phyloP scores from a whole-genome alignment of 2,888 invertebrate genomes.

The Meganola albula region DNA sequence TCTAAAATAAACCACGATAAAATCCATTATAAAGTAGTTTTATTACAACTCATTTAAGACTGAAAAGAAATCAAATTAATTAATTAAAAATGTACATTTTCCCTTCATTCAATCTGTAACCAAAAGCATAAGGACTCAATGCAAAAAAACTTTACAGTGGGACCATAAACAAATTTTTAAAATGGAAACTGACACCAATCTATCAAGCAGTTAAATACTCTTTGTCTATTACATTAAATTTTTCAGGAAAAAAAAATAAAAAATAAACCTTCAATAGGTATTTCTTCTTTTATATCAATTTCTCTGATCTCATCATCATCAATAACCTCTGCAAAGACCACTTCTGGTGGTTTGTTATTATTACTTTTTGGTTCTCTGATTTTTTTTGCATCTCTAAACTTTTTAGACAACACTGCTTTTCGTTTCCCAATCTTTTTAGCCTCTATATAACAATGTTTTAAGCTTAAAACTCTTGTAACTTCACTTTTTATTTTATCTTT shows the following conservation, averaged over 20 bases:
- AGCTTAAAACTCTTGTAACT: slow-evolving; percentile 38
- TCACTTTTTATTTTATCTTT: slow-evolving; percentile 48
- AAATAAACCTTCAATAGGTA: slow-evolving; percentile 23
- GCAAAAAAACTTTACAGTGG: no score
- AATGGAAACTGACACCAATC: no score
- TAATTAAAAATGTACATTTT: no score
- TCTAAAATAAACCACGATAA: no score
- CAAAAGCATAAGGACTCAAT: no score
- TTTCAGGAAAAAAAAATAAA: background rate
- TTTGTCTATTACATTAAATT: background rate
- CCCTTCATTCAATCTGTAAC: no score
- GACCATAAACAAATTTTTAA: no score
- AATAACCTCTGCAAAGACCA: slow-evolving; percentile 60
- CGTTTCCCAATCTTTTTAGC: slow-evolving; percentile 17
- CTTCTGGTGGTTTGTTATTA: slow-evolving; percentile 24
- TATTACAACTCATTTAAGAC: no score
- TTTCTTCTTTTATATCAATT: slow-evolving; percentile 40
- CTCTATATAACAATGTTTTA: no score
- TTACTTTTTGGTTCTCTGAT: slow-evolving; percentile 21
- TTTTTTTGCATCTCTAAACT: slow-evolving; percentile 9
- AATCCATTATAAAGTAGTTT: no score
- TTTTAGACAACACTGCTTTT: slow-evolving; percentile 7
- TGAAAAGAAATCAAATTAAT: no score
- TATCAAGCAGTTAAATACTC: background rate
- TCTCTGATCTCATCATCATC: slow-evolving; percentile 33